Base-by-base conservation (phyloP, 2,113 vertebrate genomes). In the Melanostigma gelatinosum region DNA sequence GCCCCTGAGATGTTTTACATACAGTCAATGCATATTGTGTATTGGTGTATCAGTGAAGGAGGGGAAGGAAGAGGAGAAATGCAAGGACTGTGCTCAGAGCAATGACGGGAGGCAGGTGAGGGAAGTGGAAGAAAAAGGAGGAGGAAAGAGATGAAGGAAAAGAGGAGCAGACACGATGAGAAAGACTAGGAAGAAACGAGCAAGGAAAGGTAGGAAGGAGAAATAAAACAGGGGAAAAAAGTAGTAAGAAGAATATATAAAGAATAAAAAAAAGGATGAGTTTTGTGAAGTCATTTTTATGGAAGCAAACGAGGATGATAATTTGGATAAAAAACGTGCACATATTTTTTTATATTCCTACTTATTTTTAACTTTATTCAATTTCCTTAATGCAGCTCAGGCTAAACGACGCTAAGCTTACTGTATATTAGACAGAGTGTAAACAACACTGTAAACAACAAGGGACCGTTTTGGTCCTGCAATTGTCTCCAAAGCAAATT, bases 11-110 rank as follows among this genome's bases (percentile, higher is more conserved):
- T 82, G 36, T 24, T 79, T 61, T 40, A 18, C 2, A 4, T 69
- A 60, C 16, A 50, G 40, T 75, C 32, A 36, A 63, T 68, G 62
- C 40, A 58, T 36, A 29, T 48, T 62, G 54, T 63, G 46, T 52
- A 42, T 27, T 4, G 20, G 34, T 63, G 46, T 52, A 42, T 27
- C 4, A 20, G 34, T 68, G 75, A 32, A 52, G 71, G 13, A 60
- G 50, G 36, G 46, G 40, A 60, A 61, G 44, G 9, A 72, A 24
- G n/a, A 54, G 52, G 46, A 62, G 44, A 32, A 55, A 60, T 46
- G 22, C 4, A 60, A 48, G 5, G 13, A 68, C 8, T 6, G 6
- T 36, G 10, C 15, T 29, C 2, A 42, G 18, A 54, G 22, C 36
- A 32, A 52, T 8, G 11, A 12, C 20, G 8, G 22, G 18, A 57